Percentiles rank a stretch among this genome's conserved stretches.
These are phyloP conservation scores for Drosophila parvula DNA, from an alignment of 1,140 invertebrate species.

Conservation along the genomic window DNA sequence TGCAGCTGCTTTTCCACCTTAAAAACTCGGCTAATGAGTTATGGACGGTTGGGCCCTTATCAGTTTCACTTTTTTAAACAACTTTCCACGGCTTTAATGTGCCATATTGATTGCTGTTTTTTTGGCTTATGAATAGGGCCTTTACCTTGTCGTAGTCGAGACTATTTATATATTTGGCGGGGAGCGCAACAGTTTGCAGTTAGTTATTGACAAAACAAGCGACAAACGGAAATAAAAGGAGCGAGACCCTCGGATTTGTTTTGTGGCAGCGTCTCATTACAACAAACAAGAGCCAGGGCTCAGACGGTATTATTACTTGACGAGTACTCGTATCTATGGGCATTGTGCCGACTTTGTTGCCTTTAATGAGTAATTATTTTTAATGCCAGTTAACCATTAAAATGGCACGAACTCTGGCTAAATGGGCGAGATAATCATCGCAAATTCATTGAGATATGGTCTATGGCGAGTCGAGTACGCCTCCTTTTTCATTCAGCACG, in stretches of 20 bases:
- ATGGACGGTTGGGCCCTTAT: slow-evolving; percentile 51
- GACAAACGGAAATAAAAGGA: slow-evolving; percentile 44
- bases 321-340: slow-evolving; percentile 3
- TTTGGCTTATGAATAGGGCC: slow-evolving; percentile 30
- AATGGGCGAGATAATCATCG: slow-evolving; percentile 41
- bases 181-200: slow-evolving; percentile 71
- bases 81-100: slow-evolving; percentile 70
- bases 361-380: slow-evolving; percentile 57
- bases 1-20: slow-evolving; percentile 14
- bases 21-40: slow-evolving; percentile 44
- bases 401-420: slow-evolving; percentile 54
- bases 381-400: slow-evolving; percentile 57
- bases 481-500: slow-evolving; percentile 16
- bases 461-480: not conserved
- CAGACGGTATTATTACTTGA: slow-evolving; percentile 28
- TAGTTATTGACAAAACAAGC: slow-evolving; percentile 77
- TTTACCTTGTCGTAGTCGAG: slow-evolving; percentile 34
- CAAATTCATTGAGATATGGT: not conserved
- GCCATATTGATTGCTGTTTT: slow-evolving; percentile 56
- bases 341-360: slow-evolving; percentile 34
- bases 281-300: slow-evolving; percentile 30
- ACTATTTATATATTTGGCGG: slow-evolving; percentile 60
- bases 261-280: slow-evolving; percentile 29
- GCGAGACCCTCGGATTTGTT: slow-evolving; percentile 28
- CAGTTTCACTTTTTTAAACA: slow-evolving; percentile 60